A percentile compares a stretch with the other conserved stretches of the same genome.
Evolutionary conservation across 2,888 invertebrate species (phyloP).

Genomic region (Himalopsyche kuldschensis): DNA sequence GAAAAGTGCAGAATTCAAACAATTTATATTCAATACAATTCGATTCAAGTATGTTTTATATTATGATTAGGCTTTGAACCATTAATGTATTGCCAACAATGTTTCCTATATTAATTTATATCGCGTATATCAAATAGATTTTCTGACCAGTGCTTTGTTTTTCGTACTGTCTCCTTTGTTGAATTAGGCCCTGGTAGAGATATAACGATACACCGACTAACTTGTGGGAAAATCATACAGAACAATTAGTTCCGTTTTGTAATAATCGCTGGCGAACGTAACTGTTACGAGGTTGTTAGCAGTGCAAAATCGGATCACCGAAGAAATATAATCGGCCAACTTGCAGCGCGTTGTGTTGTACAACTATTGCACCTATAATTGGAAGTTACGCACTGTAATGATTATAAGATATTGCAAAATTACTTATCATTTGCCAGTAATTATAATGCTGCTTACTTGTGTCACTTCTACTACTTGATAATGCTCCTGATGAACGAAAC

Average conservation of each 20-base stretch:
- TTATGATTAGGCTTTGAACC: no score
- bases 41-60: no score
- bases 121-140: no score
- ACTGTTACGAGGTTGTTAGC: slow-evolving; percentile 15
- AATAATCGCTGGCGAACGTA: neutral
- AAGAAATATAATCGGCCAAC: neutral
- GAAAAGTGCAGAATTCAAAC: no score
- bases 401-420: neutral
- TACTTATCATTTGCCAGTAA: neutral
- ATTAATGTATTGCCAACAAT: no score
- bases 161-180: neutral
- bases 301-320: slow-evolving; percentile 9
- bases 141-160: neutral
- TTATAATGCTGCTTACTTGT: neutral
- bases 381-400: neutral
- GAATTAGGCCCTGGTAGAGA: neutral
- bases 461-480: no score
- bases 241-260: neutral
- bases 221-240: slow-evolving; percentile 9
- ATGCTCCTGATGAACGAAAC: no score
- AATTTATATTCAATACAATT: no score
- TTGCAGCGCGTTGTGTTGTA: neutral
- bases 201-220: neutral
- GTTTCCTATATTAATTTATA: no score
- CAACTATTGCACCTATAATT: neutral